A percentile compares a stretch with the other conserved stretches of the same genome.
Evolutionary conservation across 2,888 invertebrate genomes (phyloP).

Genomic region (Lydus trimaculatus): DNA sequence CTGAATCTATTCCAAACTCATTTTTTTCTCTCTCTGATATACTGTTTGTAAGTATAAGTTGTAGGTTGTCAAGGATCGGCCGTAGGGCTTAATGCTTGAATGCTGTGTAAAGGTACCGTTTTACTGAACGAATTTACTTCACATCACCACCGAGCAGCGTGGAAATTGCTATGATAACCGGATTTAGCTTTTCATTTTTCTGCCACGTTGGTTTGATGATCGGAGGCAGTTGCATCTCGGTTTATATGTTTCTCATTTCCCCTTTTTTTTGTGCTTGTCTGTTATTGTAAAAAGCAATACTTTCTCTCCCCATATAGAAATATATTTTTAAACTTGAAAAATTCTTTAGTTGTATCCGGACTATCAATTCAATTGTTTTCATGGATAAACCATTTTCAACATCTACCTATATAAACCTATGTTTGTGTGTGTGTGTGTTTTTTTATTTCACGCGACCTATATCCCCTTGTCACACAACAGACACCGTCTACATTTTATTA

Average conservation of each 20-base stretch:
- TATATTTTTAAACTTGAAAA: neutral
- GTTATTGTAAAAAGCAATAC: conserved; percentile 34
- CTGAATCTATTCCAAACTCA: neutral
- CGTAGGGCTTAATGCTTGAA: conserved; percentile 42
- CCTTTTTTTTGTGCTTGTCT: conserved; percentile 34
- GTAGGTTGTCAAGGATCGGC: conserved; percentile 4
- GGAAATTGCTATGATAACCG: conserved; percentile 64
- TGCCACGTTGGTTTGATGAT: conserved; percentile 62
- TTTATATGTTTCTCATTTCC: conserved; percentile 58
- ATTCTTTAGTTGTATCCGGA: neutral
- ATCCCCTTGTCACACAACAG: conserved; percentile 50
- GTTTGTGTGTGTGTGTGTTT: no score
- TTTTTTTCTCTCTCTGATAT: neutral
- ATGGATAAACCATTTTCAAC: conserved; percentile 7
- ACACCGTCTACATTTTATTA: conserved; percentile 51
- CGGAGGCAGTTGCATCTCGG: conserved; percentile 50
- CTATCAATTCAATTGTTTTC: conserved; percentile 9
- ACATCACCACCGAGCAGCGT: conserved; percentile 44
- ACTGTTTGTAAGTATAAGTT: neutral
- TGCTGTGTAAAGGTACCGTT: conserved; percentile 45
- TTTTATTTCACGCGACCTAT: conserved; percentile 29
- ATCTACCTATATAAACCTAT: neutral
- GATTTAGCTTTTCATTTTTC: conserved; percentile 65
- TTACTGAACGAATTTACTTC: conserved; percentile 43
- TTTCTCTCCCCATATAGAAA: conserved; percentile 3